Conservation (phyloP, 2,113 vertebrate species). For the Forbesichthys papilliferus region DNA sequence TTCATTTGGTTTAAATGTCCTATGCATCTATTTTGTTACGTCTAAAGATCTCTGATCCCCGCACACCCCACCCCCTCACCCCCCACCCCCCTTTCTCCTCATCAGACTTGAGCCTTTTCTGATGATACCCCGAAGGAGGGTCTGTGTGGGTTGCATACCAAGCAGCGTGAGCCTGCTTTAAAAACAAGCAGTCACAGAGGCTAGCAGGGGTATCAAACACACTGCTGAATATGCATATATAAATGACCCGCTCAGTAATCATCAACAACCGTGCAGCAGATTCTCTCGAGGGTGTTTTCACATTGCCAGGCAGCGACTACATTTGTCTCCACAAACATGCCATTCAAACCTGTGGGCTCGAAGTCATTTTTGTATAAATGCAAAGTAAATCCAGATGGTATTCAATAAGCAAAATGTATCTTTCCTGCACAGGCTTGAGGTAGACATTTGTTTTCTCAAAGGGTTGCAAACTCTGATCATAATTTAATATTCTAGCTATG, state of each 20-base stretch:
- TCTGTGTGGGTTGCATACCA: constrained; percentile 69
- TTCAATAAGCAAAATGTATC: constrained; percentile 35
- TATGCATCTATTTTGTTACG: constrained; percentile 37
- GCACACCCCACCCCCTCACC: neutral
- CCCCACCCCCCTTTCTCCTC: constrained; percentile 44
- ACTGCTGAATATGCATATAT: constrained; percentile 74
- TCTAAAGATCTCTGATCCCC: neutral
- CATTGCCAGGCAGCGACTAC: constrained; percentile 60
- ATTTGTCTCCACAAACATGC: constrained; percentile 70
- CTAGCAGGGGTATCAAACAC: constrained; percentile 64
- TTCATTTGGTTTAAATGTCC: constrained; percentile 44
- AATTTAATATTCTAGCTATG: constrained; percentile 57
- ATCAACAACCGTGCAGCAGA: constrained; percentile 59
- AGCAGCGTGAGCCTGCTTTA: constrained; percentile 59
- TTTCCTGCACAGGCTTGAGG: constrained; percentile 35
- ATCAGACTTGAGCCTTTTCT: constrained; percentile 72
- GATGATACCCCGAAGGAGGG: constrained; percentile 74
- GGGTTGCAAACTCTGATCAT: constrained; percentile 52
- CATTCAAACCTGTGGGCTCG: constrained; percentile 59
- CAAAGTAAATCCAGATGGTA: constrained; percentile 44
- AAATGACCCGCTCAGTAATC: constrained; percentile 72
- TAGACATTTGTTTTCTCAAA: constrained; percentile 48
- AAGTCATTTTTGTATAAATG: constrained; percentile 52
- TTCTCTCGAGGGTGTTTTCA: constrained; percentile 68
- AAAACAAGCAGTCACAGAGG: constrained; percentile 60